Percentiles rank a stretch among this genome's conserved stretches.
Evolutionary conservation across 1,140 invertebrate species (phyloP).

Genomic region (Drosophila simulans): DNA sequence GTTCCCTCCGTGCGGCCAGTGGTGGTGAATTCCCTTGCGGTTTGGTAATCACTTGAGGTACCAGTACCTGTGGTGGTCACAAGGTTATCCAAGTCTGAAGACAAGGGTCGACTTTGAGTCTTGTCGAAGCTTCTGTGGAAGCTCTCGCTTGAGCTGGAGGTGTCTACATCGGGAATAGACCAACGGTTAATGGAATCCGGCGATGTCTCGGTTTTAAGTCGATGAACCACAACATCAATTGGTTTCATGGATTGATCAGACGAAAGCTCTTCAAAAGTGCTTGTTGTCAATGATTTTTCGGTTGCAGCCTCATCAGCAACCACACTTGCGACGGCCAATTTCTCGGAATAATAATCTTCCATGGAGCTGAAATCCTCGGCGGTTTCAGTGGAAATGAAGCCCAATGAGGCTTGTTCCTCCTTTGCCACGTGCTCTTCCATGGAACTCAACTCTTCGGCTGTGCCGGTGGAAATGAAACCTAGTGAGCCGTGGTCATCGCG

Average conservation of each 20-base stretch:
- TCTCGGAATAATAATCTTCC: slow-evolving; percentile 80
- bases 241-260: slow-evolving; percentile 72
- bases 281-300: slow-evolving; percentile 60
- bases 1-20: slow-evolving; percentile 87
- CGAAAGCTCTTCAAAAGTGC: slow-evolving; percentile 65
- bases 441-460: slow-evolving; percentile 76
- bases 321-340: slow-evolving; percentile 60
- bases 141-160: slow-evolving; percentile 94
- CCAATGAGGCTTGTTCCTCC: slow-evolving; percentile 74
- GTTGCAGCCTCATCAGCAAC: slow-evolving; percentile 55
- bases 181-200: slow-evolving; percentile 86
- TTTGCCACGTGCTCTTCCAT: slow-evolving; percentile 72
- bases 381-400: slow-evolving; percentile 78
- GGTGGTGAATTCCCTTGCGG: slow-evolving; percentile 91
- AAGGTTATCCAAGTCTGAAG: slow-evolving; percentile 93
- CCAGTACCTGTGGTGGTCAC: slow-evolving; percentile 81
- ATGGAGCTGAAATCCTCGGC: slow-evolving; percentile 81
- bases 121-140: slow-evolving; percentile 95
- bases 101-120: slow-evolving; percentile 92
- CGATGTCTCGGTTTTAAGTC: slow-evolving; percentile 86
- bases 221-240: slow-evolving; percentile 81
- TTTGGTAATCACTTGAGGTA: slow-evolving; percentile 94
- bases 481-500: slow-evolving; percentile 74
- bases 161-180: slow-evolving; percentile 89
- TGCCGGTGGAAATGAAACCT: slow-evolving; percentile 77